Base-by-base conservation (phyloP, 2,888 invertebrate species). In the Netelia melanura region DNA sequence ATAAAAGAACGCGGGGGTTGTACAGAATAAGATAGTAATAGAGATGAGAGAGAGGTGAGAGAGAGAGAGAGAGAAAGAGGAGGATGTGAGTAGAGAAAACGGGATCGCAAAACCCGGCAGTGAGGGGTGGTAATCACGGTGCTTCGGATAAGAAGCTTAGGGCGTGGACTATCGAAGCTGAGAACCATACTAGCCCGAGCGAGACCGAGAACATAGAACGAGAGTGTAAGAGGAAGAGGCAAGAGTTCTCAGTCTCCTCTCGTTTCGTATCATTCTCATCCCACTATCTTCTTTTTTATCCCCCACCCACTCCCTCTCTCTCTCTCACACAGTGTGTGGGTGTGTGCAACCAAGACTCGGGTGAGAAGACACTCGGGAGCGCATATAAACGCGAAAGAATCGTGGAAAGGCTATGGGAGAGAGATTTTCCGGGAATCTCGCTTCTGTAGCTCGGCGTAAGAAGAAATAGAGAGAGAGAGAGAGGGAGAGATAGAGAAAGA, bases 81-180 rank as follows among this genome's bases (percentile, higher is more conserved):
- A 17, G 23, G 75, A 11, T n/a, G 6, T 21, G 56, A 38, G 3
- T 48, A 10, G 54, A 21, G 70, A 64, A 56, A 58, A 43, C 11
- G 75, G 70, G 75, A 80, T 82, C 77, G 65, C 67, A 62, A 68
- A 68, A 79, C 70, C 48, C 58, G 61, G 76, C 10, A 48, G 14
- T 14, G 48, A 48, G 81, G 83, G 81, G 65, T 80, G 82, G 87
- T 87, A 87, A 87, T 87, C 86, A 87, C 82, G 85, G 87, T 86
- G 83, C 86, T 86, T 85, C 84, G 81, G 86, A 86, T 87, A 87
- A 87, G 87, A 86, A 87, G 87, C 86, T 86, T 86, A 87, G 81
- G 84, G 84, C 78, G 81, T 61, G 77, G 77, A 78, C 74, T 82
- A 82, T 81, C 84, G 77, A 84, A 74, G 77, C 80, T 76, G 74